These are phyloP conservation scores for Otocyon megalotis DNA, from an alignment of 2,113 vertebrate species.

Conservation along the genomic window DNA sequence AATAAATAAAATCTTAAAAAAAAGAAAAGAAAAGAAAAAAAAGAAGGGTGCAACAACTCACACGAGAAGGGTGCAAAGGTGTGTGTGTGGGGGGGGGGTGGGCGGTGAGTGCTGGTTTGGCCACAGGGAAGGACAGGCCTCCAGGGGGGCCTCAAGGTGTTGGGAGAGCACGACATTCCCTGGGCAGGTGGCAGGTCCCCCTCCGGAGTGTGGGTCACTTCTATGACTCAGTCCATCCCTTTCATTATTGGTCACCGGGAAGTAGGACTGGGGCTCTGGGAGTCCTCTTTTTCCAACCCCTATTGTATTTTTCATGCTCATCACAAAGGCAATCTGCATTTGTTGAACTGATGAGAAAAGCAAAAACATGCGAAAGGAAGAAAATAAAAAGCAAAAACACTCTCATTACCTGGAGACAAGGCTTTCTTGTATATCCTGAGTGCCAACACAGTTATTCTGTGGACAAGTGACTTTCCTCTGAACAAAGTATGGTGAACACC, in stretches of 20 bases:
- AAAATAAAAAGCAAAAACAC: background rate
- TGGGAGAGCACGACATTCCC: background rate
- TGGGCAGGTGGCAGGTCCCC: background rate
- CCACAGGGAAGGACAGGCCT: background rate
- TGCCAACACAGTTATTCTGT: background rate
- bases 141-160: accelerated
- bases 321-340: constrained; percentile 24
- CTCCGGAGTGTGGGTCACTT: background rate
- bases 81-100: too few relatives aligned
- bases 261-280: background rate
- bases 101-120: background rate
- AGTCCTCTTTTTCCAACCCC: background rate
- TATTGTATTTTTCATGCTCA: background rate
- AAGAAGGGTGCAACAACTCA: too few relatives aligned
- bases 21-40: too few relatives aligned
- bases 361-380: background rate
- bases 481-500: background rate
- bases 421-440: background rate
- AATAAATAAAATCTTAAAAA: too few relatives aligned
- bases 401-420: constrained; percentile 46
- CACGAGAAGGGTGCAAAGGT: too few relatives aligned
- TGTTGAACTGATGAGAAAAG: constrained; percentile 5
- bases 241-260: background rate
- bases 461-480: background rate
- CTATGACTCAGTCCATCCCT: accelerated